Percentiles rank a stretch among this genome's conserved stretches.
Evolutionary conservation across 2,888 invertebrate species (phyloP).

Genomic region (Phengaris alcon): DNA sequence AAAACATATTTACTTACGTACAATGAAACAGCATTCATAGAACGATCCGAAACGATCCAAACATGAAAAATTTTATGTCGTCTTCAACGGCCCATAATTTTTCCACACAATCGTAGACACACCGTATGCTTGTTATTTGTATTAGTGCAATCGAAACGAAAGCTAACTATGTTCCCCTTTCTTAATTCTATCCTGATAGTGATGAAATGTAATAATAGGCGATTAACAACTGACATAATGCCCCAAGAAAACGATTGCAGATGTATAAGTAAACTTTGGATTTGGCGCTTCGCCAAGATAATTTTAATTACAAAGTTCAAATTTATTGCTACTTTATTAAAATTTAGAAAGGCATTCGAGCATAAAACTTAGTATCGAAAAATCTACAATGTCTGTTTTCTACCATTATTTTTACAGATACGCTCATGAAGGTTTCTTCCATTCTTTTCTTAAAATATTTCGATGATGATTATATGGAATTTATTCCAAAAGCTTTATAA

Average conservation of each 20-base stretch:
- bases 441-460: not conserved
- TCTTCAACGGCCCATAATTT: too few relatives aligned
- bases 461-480: not conserved
- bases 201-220: slow-evolving; percentile 10
- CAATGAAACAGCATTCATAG: too few relatives aligned
- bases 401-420: not conserved
- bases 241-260: not conserved
- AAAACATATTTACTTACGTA: too few relatives aligned
- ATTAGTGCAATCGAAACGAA: too few relatives aligned
- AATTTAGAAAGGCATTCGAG: slow-evolving; percentile 14
- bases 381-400: not conserved
- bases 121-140: too few relatives aligned
- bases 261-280: slow-evolving; percentile 20
- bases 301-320: slow-evolving; percentile 26
- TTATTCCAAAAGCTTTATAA: too few relatives aligned
- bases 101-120: too few relatives aligned
- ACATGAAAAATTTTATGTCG: too few relatives aligned
- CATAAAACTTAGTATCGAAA: slow-evolving; percentile 3
- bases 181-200: not conserved
- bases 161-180: not conserved
- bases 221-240: slow-evolving; percentile 16
- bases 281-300: slow-evolving; percentile 24
- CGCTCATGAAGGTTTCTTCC: not conserved
- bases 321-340: slow-evolving; percentile 21
- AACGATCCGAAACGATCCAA: too few relatives aligned